A percentile compares a stretch with the other conserved stretches of the same genome.
These are phyloP conservation scores for Thunnus maccoyii DNA, from an alignment of 2,113 vertebrate genomes.

Conservation along the genomic window DNA sequence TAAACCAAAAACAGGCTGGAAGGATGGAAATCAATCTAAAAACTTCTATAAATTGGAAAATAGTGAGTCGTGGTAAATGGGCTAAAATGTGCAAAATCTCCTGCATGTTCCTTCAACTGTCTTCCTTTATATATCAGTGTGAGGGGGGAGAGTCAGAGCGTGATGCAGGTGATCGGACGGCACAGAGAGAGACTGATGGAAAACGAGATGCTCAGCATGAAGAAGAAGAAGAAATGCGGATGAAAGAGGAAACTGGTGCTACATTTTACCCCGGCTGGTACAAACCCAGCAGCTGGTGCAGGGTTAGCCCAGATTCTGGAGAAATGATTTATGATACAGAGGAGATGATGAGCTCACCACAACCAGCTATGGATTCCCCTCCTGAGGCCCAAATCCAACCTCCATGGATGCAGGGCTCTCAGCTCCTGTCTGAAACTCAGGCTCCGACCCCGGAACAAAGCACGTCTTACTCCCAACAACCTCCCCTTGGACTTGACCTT, in stretches of 20 bases:
- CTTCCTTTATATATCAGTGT: slow-evolving; percentile 35
- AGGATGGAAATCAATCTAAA: too few relatives aligned
- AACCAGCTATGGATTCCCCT: background rate
- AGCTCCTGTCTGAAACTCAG: background rate
- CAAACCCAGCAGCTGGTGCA: slow-evolving; percentile 29
- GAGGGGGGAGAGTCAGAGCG: slow-evolving; percentile 7
- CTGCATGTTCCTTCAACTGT: background rate
- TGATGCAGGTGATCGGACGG: background rate
- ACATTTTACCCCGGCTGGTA: slow-evolving; percentile 60
- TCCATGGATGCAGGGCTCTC: background rate
- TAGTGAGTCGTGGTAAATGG: too few relatives aligned
- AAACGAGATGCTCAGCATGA: background rate
- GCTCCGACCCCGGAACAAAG: background rate
- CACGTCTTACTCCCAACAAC: background rate
- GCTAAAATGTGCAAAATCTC: background rate
- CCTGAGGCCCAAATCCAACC: slow-evolving; percentile 1
- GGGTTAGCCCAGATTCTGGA: background rate
- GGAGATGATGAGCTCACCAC: background rate
- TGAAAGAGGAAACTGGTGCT: slow-evolving; percentile 15
- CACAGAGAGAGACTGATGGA: background rate
- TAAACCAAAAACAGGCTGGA: too few relatives aligned
- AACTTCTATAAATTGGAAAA: background rate
- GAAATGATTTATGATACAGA: background rate
- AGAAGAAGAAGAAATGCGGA: slow-evolving; percentile 9
- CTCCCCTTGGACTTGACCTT: too few relatives aligned